These are phyloP conservation scores for Amphipyra berbera DNA, from an alignment of 2,888 invertebrate species.

Conservation along the genomic window DNA sequence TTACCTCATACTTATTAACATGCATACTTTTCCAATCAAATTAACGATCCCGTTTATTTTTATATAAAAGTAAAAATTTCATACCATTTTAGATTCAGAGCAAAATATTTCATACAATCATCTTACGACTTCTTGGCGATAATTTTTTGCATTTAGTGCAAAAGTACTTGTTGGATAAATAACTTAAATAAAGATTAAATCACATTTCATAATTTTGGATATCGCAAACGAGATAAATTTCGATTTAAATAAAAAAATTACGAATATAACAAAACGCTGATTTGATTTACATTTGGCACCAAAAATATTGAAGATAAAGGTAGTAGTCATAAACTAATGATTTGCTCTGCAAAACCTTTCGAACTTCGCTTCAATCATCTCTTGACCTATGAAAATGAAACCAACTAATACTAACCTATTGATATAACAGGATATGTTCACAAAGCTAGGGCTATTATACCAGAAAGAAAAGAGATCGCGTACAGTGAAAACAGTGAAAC, in stretches of 20 bases:
- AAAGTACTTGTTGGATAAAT: conserved; percentile 9
- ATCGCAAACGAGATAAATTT: conserved; percentile 12
- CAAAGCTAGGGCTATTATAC: conserved; percentile 34
- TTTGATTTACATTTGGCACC: conserved; percentile 49
- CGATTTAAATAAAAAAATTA: conserved; percentile 21
- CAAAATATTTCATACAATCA: not conserved
- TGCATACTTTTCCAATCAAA: not conserved
- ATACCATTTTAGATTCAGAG: conserved; percentile 24
- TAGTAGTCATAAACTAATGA: not conserved
- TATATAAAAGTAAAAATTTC: conserved; percentile 52
- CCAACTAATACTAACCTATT: conserved; percentile 45
- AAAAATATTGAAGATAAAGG: conserved; percentile 4
- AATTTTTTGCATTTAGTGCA: conserved; percentile 18
- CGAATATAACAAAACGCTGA: conserved; percentile 15
- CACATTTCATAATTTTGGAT: conserved; percentile 25
- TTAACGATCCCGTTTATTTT: conserved; percentile 12
- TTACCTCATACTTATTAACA: conserved; percentile 3
- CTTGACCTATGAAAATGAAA: conserved; percentile 12
- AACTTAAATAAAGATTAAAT: conserved; percentile 23
- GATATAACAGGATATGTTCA: conserved; percentile 63
- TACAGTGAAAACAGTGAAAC: not conserved
- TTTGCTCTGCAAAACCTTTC: not conserved
- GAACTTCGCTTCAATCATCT: not conserved
- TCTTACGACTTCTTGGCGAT: conserved; percentile 28
- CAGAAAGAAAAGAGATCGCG: conserved; percentile 11